Evolutionary conservation across 30 jellyfish, hydroid and myxozoan species (phyloP), one percentile per base, ranked within the genome.

Genomic region (Cassiopea andromeda): DNA sequence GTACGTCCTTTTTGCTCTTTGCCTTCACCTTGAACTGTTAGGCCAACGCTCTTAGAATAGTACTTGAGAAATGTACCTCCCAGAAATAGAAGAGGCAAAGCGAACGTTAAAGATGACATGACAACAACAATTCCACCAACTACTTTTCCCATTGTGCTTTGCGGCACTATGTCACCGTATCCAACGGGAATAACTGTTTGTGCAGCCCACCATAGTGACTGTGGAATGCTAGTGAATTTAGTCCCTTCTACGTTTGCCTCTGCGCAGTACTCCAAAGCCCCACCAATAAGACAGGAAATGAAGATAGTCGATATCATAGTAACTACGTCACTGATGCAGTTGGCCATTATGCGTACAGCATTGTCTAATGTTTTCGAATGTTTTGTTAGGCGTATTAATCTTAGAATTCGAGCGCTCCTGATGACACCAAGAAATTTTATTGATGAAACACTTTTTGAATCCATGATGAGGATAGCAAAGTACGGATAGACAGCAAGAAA

Each of bases 161-260:
- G 80, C 15, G 98, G 98, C 14, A 92, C 94, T 13, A 92, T 92
- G 85, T 92, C 98, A 15, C 98, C 98, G 69, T 92, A 92, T 7
- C 98, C 98, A 27, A 92, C 83, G 45, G 91, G 89, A 87, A 92
- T 85, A 43, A 87, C 90, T 27, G 98, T 88, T 73, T 92, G 98
- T 1, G 86, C 90, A 7, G 96, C 96, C 98, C 98, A 92, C 98
- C 98, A 92, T 46, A 92, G 71, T 44, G 98, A 85, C 73, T 76
- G 82, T 17, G 98, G 98, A 8, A 92, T 85, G 77, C 98, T 92
- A 1, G 92, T 80, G 67, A 92, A 92, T 48, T 68, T 59, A 5
- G 96, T 73, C 16, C 85, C 89, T 7, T 92, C 79, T 9, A 44
- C 82, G 17, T 49, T 78, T 4, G 58, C 43, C 87, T 92, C 98